Evolutionary conservation across 2,113 vertebrate species (phyloP).

Genomic region (western clawed frog (Xenopus tropicalis)): UCB_Xtro_10.0 CM004450.2:34218001-34218500

Average conservation of each 20-base stretch:
- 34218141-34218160: slow-evolving; percentile 9
- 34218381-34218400: background rate
- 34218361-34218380: background rate
- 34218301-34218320: background rate
- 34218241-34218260: background rate
- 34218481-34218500: too few relatives aligned
- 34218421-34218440: background rate
- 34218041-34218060: slow-evolving; percentile 13
- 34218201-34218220: slow-evolving; percentile 29
- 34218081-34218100: slow-evolving; percentile 18
- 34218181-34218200: slow-evolving; percentile 13
- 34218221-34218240: slow-evolving; percentile 6
- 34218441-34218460: too few relatives aligned
- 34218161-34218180: slow-evolving; percentile 3
- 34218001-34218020: slow-evolving; percentile 31
- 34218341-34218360: background rate
- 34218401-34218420: background rate
- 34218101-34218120: slow-evolving; percentile 8
- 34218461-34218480: too few relatives aligned
- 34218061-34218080: slow-evolving; percentile 13
- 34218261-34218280: slow-evolving; percentile 3
- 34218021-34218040: slow-evolving; percentile 19
- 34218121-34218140: slow-evolving; percentile 13
- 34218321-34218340: background rate
- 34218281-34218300: background rate